Evolutionary conservation across 2,888 invertebrate species (phyloP).

Genomic region (Parnassius orleans): DNA sequence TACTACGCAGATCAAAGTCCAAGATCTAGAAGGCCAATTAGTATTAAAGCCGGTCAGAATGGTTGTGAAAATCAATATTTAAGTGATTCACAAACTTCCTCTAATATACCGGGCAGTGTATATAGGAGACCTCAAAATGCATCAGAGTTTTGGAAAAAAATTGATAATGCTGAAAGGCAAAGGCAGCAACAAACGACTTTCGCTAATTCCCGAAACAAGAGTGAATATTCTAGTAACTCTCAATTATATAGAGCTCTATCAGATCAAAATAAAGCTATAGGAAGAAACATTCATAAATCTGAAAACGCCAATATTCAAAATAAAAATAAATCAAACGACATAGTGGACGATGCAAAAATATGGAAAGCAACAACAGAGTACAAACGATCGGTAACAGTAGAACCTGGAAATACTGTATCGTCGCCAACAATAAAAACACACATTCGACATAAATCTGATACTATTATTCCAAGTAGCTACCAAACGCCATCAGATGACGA

Average conservation of each 20-base stretch:
- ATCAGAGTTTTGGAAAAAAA: slow-evolving; percentile 84
- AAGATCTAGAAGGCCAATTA: slow-evolving; percentile 86
- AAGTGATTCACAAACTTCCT: slow-evolving; percentile 73
- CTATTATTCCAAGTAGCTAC: slow-evolving; percentile 56
- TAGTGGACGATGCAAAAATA: slow-evolving; percentile 63
- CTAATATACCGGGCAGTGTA: slow-evolving; percentile 52
- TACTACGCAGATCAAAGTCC: slow-evolving; percentile 88
- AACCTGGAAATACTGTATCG: slow-evolving; percentile 54
- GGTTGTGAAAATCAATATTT: slow-evolving; percentile 70
- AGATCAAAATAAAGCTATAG: slow-evolving; percentile 33
- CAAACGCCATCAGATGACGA: slow-evolving; percentile 74
- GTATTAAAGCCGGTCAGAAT: slow-evolving; percentile 79
- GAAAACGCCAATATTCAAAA: slow-evolving; percentile 54
- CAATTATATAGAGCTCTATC: slow-evolving; percentile 43
- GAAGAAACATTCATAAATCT: slow-evolving; percentile 33
- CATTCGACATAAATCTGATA: slow-evolving; percentile 72
- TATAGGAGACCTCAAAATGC: slow-evolving; percentile 75
- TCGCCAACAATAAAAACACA: slow-evolving; percentile 69
- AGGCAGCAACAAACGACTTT: slow-evolving; percentile 58
- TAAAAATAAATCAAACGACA: slow-evolving; percentile 51
- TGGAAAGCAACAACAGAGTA: slow-evolving; percentile 77
- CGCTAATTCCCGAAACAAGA: slow-evolving; percentile 60
- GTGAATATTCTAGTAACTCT: slow-evolving; percentile 58
- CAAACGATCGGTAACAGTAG: slow-evolving; percentile 64
- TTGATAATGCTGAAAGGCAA: slow-evolving; percentile 77